Evolutionary conservation across 2,888 invertebrate species (phyloP).

Genomic region (Agriopis marginaria): DNA sequence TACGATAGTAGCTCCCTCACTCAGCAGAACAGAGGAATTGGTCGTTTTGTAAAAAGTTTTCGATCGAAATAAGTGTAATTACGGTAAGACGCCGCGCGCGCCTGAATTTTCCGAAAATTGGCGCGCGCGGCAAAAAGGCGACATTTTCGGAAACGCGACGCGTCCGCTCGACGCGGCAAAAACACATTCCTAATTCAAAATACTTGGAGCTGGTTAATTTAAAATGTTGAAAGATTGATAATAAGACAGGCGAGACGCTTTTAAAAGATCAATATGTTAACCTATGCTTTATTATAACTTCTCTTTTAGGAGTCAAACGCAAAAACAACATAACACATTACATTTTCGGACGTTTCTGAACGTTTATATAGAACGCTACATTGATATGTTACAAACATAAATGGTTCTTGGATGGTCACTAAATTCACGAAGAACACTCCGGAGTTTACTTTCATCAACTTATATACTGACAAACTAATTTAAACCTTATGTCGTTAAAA

Average conservation of each 20-base stretch:
- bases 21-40: background rate
- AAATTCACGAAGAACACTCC: too few relatives aligned
- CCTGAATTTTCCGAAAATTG: constrained; percentile 76
- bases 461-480: too few relatives aligned
- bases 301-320: too few relatives aligned
- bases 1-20: background rate
- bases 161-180: constrained; percentile 47
- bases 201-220: constrained; percentile 11
- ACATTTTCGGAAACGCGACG: constrained; percentile 68
- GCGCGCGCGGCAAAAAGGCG: constrained; percentile 61
- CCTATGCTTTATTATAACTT: too few relatives aligned
- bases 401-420: too few relatives aligned
- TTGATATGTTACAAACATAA: too few relatives aligned
- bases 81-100: constrained; percentile 58
- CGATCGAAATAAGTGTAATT: constrained; percentile 82
- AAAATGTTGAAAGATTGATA: constrained; percentile 3
- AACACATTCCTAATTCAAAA: constrained; percentile 33
- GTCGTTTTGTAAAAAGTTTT: constrained; percentile 59
- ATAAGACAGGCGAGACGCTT: background rate
- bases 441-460: too few relatives aligned
- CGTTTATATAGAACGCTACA: too few relatives aligned
- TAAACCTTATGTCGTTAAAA: too few relatives aligned
- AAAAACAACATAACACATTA: too few relatives aligned
- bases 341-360: too few relatives aligned
- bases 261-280: background rate